These are phyloP conservation scores for Cremastinae sp. DNA, from an alignment of 2,888 invertebrate genomes.

Conservation along the genomic window DNA sequence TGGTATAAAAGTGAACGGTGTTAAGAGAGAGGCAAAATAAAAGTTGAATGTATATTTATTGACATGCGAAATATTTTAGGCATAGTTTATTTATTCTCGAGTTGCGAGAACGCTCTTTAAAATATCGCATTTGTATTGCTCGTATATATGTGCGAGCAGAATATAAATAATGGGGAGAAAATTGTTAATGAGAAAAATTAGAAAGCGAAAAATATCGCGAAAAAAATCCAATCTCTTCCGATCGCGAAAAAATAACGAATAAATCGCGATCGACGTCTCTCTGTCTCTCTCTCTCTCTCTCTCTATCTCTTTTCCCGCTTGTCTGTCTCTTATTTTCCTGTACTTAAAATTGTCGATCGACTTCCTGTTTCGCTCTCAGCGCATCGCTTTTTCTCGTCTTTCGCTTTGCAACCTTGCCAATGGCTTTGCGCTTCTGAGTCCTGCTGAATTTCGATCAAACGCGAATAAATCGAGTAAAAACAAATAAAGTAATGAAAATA, in stretches of 20 bases:
- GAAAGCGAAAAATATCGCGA: conserved; percentile 34
- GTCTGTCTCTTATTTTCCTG: conserved; percentile 4
- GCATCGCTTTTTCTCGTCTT: conserved; percentile 28
- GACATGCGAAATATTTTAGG: conserved; percentile 57
- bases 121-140: conserved; percentile 20
- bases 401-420: conserved; percentile 43
- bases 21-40: conserved; percentile 58
- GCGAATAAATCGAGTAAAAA: no score
- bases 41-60: conserved; percentile 71
- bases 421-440: background rate
- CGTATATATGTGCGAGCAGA: conserved; percentile 24
- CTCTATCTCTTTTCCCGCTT: conserved; percentile 12
- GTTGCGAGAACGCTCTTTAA: conserved; percentile 18
- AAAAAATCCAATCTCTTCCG: conserved; percentile 54
- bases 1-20: conserved; percentile 47
- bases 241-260: conserved; percentile 9
- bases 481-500: no score
- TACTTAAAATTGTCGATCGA: conserved; percentile 23
- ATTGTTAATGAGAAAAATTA: background rate
- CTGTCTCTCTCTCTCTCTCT: conserved; percentile 11
- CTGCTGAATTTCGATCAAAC: conserved; percentile 20
- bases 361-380: conserved; percentile 55
- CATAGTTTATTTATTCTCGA: conserved; percentile 45
- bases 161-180: conserved; percentile 11
- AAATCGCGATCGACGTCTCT: conserved; percentile 27